Evolutionary conservation across 2,888 invertebrate species (phyloP).

Genomic region (Meta bourneti): DNA sequence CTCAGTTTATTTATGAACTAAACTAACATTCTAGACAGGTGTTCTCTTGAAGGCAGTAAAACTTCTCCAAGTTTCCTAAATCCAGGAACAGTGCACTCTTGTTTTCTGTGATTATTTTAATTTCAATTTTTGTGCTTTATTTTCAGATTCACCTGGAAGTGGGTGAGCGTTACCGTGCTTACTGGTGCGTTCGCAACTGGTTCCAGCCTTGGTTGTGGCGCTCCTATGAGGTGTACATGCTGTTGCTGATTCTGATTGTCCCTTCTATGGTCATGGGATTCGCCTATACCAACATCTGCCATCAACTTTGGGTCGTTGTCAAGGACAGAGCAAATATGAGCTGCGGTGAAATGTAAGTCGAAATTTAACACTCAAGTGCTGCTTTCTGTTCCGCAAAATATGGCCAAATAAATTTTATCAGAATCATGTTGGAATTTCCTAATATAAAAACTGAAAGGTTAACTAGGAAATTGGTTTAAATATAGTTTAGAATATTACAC

Average conservation of each 20-base stretch:
- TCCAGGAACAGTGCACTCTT: too few species aligned
- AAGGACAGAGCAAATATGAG: constrained; percentile 84
- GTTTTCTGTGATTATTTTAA: too few species aligned
- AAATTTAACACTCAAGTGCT: not conserved
- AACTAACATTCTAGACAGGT: too few species aligned
- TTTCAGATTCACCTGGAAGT: constrained; percentile 82
- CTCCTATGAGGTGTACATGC: constrained; percentile 85
- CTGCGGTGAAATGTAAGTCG: constrained; percentile 79
- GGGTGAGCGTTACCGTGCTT: constrained; percentile 81
- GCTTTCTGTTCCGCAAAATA: not conserved
- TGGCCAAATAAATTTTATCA: not conserved
- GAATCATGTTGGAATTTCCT: not conserved
- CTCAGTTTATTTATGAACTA: too few species aligned
- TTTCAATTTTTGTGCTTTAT: not conserved
- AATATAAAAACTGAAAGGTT: not conserved
- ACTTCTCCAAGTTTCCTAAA: too few species aligned
- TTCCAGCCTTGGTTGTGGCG: constrained; percentile 82
- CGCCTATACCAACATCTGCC: constrained; percentile 85
- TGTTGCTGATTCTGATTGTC: constrained; percentile 84
- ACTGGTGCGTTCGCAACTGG: constrained; percentile 85
- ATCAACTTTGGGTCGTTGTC: constrained; percentile 85
- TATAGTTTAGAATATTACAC: not conserved
- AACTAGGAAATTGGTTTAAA: not conserved
- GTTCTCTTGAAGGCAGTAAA: too few species aligned
- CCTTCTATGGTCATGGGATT: constrained; percentile 86